Evolutionary conservation across 2,888 invertebrate genomes (phyloP), one percentile per base, ranked within the genome.

Genomic region (Scaptomyza parva): DNA sequence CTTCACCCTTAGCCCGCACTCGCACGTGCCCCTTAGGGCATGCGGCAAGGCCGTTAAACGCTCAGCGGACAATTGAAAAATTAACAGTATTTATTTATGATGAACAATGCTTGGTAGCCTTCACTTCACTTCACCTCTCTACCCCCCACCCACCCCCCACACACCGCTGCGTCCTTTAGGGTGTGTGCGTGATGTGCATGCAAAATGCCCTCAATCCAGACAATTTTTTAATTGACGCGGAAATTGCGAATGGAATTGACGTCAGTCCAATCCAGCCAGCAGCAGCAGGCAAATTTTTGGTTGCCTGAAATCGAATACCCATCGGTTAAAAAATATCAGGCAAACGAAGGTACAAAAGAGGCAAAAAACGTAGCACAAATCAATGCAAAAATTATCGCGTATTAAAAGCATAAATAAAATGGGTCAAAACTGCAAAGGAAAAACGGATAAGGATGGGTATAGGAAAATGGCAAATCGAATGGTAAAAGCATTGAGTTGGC

Each of bases 31-130:
- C 47, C 50, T 2, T 6, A 30, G 58, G 54, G 61, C 63, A 58
- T 55, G 70, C 57, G 45, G 59, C 53, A 67, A 61, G 68, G 68
- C 67, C 63, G 80, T 80, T 86, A 77, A 80, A 58, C 67, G 78
- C 61, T 70, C 72, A 45, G 52, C 51, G 76, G 70, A 85, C 85
- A 87, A 82, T 82, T 82, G 82, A 82, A 82, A 87, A 87, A 82
- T 82, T 87, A 82, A 82, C 87, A 82, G 85, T 82, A 87, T 82
- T 82, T 87, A 87, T 82, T 87, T 87, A 82, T 87, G 82, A 69
- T 70, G 87, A 81, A 75, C 75, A 77, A 80, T 58, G 53, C n/a
- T n/a, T n/a, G 62, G 8, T 5, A 41, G 18, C 14, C 17, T 20
- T 33, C 24, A 54, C 44, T 28, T 20, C 54, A 30, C n/a, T 4